Evolutionary conservation across 2,113 vertebrate species (phyloP), one percentile per base, ranked within the genome.

Genomic region (Hypomesus transpacificus): DNA sequence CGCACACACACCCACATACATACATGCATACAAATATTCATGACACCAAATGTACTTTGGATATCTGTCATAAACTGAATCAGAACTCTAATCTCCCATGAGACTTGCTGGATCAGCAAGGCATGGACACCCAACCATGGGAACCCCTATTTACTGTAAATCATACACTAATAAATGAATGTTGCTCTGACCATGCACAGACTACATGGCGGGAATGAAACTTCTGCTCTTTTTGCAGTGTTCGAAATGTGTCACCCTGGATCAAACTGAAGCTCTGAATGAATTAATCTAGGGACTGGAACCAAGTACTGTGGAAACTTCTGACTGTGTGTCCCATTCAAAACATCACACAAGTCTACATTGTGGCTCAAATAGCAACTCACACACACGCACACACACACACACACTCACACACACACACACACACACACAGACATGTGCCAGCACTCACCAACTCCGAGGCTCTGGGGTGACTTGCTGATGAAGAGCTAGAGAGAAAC

Each of bases 401-500:
- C 56, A 69, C 56, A 8, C 54, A 69, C 26, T 14, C 1, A 68
- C 0, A 17, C 59, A 61, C 22, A 57, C 31, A 22, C 18, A 62
- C 4, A 28, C 13, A 52, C 3, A 22, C 14, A 51, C n/a, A 8
- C 5, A 58, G 1, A n/a, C 31, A 54, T 13, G n/a, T 18, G 14
- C 0, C 26, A 20, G 17, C 75, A 93, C 96, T 98, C 90, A 98
- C 96, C 95, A 97, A 86, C 93, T 95, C 78, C 90, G 86, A 26
- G 91, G 86, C 68, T 90, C 86, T 2, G 95, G 95, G 52, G 79
- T 91, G 34, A 94, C 77, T 89, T 98, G 96, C 71, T 92, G 90
- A 80, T 97, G 96, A 77, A 98, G 90, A 0, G 95, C 95, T 68
- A 97, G 86, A 0, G 95, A 95, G 82, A 97, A 95, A 31, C 95